A percentile compares a stretch with the other conserved stretches of the same genome.
phyloP scores from a whole-genome alignment of 2,113 vertebrate genomes.

The Panurus biarmicus region DNA sequence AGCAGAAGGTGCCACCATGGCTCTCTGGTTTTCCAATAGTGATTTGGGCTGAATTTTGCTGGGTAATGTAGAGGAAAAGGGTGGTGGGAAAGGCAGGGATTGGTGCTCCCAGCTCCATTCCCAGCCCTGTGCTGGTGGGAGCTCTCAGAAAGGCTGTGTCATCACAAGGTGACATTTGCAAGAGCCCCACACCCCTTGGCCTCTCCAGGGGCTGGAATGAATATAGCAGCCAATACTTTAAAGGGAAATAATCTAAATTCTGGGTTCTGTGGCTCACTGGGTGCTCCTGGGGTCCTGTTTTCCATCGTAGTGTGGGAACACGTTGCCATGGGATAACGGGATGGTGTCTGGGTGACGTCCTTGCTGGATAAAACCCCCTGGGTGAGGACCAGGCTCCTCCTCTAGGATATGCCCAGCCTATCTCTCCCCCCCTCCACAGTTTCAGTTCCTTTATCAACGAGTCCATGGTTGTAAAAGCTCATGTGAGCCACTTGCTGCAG shows the following conservation, averaged over 20 bases:
- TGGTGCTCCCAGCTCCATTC: rapidly evolving
- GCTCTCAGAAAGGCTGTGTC: background rate
- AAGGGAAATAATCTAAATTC: background rate
- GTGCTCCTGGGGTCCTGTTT: background rate
- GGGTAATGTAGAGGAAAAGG: background rate
- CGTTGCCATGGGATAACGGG: rapidly evolving
- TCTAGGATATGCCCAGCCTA: rapidly evolving
- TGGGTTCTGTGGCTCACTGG: rapidly evolving
- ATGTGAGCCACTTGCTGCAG: rapidly evolving
- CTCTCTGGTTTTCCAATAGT: background rate
- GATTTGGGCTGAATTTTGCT: background rate
- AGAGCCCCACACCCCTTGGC: background rate
- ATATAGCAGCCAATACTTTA: background rate
- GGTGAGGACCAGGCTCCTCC: background rate
- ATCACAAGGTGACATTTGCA: background rate
- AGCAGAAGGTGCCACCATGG: rapidly evolving
- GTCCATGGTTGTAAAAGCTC: background rate
- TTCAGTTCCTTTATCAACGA: background rate
- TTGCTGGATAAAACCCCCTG: background rate
- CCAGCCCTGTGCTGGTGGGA: rapidly evolving
- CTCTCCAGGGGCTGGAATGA: background rate
- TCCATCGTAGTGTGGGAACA: rapidly evolving
- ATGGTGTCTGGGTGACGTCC: background rate
- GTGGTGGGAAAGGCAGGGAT: background rate
- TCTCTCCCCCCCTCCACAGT: background rate